phyloP scores from a whole-genome alignment of 2,797 vertebrate species.

The Ammospiza maritima region DNA sequence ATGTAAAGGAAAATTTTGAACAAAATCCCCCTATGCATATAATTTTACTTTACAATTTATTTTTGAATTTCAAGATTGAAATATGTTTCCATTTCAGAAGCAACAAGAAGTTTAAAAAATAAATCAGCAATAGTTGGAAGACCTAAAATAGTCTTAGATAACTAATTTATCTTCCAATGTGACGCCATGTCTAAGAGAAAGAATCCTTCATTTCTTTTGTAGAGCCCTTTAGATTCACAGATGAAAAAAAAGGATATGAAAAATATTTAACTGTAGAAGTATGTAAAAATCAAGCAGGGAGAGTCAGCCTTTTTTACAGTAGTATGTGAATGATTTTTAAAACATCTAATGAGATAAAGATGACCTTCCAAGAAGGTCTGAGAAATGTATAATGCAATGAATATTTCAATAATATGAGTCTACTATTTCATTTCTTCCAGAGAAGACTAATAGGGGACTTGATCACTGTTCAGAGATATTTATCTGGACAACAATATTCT shows the following conservation, averaged over 20 bases:
- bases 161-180: not conserved
- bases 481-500: not conserved
- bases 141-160: not conserved
- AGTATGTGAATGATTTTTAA: not conserved
- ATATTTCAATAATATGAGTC: not conserved
- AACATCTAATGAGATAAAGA: not conserved
- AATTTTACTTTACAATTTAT: not conserved
- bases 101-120: not conserved
- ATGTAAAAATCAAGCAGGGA: not conserved
- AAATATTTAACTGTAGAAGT: not conserved
- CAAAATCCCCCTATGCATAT: not conserved
- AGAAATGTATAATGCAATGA: not conserved
- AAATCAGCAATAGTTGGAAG: not conserved
- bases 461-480: not conserved
- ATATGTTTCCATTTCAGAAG: not conserved
- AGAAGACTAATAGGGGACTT: not conserved
- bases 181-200: not conserved
- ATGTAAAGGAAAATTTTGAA: not conserved
- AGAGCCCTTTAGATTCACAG: not conserved
- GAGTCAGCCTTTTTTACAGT: accelerated
- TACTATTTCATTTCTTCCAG: not conserved
- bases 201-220: not conserved
- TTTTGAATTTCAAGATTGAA: not conserved
- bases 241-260: not conserved
- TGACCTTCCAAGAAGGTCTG: not conserved